Conservation (phyloP, 2,888 invertebrate species). For the Onthophagus sagittarius region DNA sequence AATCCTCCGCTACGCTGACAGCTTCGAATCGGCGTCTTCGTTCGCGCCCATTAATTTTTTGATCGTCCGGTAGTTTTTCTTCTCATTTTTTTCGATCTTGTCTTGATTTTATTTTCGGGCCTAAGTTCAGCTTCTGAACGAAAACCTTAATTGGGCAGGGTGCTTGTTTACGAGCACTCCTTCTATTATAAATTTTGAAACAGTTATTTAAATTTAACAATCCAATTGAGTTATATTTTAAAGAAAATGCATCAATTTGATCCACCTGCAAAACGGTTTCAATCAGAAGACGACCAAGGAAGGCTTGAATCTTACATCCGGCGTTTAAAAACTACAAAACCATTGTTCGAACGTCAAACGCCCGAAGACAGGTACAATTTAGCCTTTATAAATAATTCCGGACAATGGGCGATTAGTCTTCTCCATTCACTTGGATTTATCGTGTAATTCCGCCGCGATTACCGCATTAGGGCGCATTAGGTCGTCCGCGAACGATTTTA, state of each 20-base stretch:
- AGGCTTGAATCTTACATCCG: not conserved
- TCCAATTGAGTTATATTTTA: not conserved
- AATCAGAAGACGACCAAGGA: not conserved
- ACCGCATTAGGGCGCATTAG: not conserved
- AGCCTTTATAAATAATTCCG: conserved; percentile 7
- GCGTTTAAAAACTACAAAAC: not conserved
- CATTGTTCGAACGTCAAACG: conserved; percentile 8
- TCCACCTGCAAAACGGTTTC: not conserved
- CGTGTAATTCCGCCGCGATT: not conserved
- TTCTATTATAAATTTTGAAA: too few species aligned
- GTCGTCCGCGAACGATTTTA: not conserved
- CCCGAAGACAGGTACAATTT: conserved; percentile 11
- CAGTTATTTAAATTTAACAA: not conserved
- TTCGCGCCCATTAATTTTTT: not conserved
- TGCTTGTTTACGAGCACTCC: not conserved
- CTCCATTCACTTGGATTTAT: not conserved
- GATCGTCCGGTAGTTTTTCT: not conserved
- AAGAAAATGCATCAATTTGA: not conserved
- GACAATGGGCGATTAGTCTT: conserved; percentile 22
- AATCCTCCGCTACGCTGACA: not conserved
- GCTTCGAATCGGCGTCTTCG: not conserved
- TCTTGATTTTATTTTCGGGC: not conserved
- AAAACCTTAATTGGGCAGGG: not conserved
- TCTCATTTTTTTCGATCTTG: not conserved
- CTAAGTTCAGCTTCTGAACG: not conserved